Percentiles rank a stretch among this genome's conserved stretches.
Evolutionary conservation across 2,888 invertebrate species (phyloP).

Genomic region (Capitulum mitella): DNA sequence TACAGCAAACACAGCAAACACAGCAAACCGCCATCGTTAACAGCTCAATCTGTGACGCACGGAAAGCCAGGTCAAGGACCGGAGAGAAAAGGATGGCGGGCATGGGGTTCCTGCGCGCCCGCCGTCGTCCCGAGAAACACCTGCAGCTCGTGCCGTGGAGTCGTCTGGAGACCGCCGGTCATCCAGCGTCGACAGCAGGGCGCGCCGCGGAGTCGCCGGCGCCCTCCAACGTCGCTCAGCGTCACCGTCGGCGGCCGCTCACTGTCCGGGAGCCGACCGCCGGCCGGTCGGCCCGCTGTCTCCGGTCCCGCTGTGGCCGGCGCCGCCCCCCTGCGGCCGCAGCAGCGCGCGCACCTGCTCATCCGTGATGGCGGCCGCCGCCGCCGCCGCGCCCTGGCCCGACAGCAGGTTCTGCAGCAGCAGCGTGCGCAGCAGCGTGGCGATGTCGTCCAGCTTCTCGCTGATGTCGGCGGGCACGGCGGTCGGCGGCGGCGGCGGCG

Average conservation of each 20-base stretch:
- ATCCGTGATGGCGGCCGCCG: not conserved
- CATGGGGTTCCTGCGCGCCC: not conserved
- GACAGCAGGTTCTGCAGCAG: not conserved
- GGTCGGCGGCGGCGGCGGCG: not conserved
- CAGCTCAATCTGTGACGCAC: not conserved
- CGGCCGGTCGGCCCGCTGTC: not conserved
- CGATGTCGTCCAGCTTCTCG: slow-evolving; percentile 6
- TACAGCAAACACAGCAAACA: not conserved
- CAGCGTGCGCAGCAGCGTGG: not conserved
- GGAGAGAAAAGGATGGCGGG: not conserved
- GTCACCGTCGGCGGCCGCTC: too few species aligned
- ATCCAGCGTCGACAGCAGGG: not conserved
- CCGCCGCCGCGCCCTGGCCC: not conserved
- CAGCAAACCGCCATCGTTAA: not conserved
- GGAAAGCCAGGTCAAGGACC: not conserved
- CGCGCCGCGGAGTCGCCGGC: not conserved
- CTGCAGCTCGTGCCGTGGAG: not conserved
- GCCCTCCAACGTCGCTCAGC: not conserved
- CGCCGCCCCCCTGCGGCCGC: not conserved
- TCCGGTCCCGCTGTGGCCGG: not conserved
- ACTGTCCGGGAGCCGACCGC: too few species aligned
- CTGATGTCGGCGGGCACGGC: not conserved
- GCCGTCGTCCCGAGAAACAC: not conserved
- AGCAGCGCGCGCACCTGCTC: not conserved
- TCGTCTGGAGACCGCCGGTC: not conserved